Base-by-base conservation (phyloP, 2,113 vertebrate genomes). In the Myotis davidii region DNA sequence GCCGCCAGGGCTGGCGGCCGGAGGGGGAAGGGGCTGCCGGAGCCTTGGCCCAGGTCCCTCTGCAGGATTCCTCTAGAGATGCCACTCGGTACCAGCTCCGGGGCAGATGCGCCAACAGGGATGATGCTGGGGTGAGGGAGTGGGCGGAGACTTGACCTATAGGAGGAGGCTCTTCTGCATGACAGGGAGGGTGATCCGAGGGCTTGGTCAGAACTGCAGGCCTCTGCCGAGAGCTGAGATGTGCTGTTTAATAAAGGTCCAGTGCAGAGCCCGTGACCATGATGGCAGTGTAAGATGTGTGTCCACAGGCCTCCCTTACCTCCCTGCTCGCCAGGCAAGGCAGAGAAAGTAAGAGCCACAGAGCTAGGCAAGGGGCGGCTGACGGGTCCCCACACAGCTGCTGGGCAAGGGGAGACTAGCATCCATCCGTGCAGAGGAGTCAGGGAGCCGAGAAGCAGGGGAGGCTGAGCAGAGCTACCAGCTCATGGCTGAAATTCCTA, bases 1-100 rank as follows among this genome's bases (percentile, higher is more conserved):
- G 92, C 82, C 27, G 25, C 91, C 77, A 27, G 96, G 70, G 52
- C 88, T 84, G 92, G 92, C 61, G 32, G 94, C 94, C 2, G 12
- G 88, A 94, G 96, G 88, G 93, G 94, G 95, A 69, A 85, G 86
- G 90, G 86, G 88, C 67, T 7, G 20, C 73, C 14, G 6, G 85
- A 56, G 94, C 85, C 96, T 96, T 96, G 97, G 96, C 97, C 54
- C 64, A 13, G 67, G 90, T 93, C 76, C 85, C 81, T 85, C 89
- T 37, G 34, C 82, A 72, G 21, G 85, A 76, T 85, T 95, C 42
- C 85, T 91, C 76, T 81, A 59, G 94, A 98, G 97, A 97, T 98
- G 98, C 97, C 98, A 98, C 96, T 96, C 97, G 0, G 98, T 98
- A 97, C 98, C 98, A 97, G 97, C 92, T 96, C 84, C 70, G 0